phyloP scores from a whole-genome alignment of 2,888 invertebrate genomes.

The Acanthosoma haemorrhoidale region DNA sequence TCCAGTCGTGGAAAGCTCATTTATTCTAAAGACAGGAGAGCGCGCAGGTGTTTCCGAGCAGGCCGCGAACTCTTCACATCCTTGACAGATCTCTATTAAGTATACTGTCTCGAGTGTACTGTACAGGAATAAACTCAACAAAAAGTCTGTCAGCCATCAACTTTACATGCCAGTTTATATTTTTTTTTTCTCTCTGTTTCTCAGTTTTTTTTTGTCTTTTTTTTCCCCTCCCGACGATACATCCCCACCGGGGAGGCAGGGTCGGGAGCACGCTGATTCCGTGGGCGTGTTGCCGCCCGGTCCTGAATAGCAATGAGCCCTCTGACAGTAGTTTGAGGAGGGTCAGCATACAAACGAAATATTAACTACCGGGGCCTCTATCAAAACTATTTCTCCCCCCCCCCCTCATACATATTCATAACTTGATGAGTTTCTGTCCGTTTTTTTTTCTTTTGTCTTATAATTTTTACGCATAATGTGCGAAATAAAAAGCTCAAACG shows the following conservation, averaged over 20 bases:
- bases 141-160: background rate
- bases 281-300: background rate
- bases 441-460: no score
- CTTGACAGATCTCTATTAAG: background rate
- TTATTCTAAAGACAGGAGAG: no score
- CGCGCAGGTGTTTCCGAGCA: no score
- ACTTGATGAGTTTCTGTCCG: no score
- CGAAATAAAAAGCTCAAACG: no score
- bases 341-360: slow-evolving; percentile 14
- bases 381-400: background rate
- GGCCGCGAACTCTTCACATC: background rate
- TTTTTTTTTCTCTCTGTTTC: background rate
- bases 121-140: background rate
- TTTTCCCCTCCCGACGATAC: background rate
- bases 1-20: no score
- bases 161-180: background rate
- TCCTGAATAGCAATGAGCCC: background rate
- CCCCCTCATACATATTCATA: background rate
- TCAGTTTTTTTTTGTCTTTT: background rate
- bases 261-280: background rate
- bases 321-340: slow-evolving; percentile 14
- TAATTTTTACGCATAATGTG: no score
- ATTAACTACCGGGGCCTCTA: slow-evolving; percentile 1
- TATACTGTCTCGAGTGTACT: background rate
- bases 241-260: background rate